Conservation (phyloP, 2,888 invertebrate species). For the Aproaerema taeniolella region DNA sequence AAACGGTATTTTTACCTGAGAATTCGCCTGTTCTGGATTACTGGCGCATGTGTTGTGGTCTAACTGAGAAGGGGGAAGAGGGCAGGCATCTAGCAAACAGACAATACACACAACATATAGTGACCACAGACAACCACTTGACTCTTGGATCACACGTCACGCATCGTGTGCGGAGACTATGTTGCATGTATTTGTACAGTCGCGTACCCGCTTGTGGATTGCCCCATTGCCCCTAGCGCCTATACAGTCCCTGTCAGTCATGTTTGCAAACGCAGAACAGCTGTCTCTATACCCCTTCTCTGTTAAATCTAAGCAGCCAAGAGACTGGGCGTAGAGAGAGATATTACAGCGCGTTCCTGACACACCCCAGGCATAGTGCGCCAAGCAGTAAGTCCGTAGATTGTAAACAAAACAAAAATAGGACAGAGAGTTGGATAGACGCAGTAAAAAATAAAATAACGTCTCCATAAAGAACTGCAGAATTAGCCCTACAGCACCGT, state of each 20-base stretch:
- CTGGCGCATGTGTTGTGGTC: constrained; percentile 89
- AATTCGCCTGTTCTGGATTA: constrained; percentile 83
- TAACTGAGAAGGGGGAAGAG: constrained; percentile 91
- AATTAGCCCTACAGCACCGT: no score
- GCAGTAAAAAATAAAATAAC: constrained; percentile 56
- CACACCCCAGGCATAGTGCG: no score
- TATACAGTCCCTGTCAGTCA: no score
- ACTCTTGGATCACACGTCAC: constrained; percentile 77
- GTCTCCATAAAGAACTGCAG: constrained; percentile 22
- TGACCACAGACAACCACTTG: constrained; percentile 76
- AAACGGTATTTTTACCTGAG: constrained; percentile 81
- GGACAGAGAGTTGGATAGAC: constrained; percentile 69
- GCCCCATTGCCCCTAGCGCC: no score
- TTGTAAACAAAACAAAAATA: constrained; percentile 53
- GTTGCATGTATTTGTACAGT: constrained; percentile 72
- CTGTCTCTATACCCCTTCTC: no score
- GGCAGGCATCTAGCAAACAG: constrained; percentile 97
- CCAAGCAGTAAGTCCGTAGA: no score
- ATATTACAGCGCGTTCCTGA: no score
- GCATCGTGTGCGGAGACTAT: constrained; percentile 63
- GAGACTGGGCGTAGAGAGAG: no score
- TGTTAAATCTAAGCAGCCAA: no score
- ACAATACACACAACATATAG: constrained; percentile 88
- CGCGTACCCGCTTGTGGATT: constrained; percentile 64
- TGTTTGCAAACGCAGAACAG: no score